Evolutionary conservation across 2,888 invertebrate genomes (phyloP).

Genomic region (Romanomermis culicivorax): DNA sequence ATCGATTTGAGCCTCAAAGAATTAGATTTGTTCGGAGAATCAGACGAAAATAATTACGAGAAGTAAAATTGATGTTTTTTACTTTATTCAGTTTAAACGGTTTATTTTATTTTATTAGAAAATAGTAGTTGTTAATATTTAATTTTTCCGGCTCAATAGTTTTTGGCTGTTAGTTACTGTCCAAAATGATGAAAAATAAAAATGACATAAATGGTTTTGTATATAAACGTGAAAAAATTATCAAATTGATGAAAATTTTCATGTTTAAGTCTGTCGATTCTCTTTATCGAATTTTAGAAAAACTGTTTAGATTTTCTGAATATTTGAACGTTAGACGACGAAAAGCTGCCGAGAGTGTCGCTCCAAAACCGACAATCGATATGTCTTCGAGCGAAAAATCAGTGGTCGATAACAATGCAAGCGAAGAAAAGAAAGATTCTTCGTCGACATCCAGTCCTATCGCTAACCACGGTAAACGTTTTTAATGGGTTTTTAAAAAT

Average conservation of each 20-base stretch:
- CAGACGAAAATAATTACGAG: slow-evolving; percentile 36
- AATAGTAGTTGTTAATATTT: too few species aligned
- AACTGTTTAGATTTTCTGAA: slow-evolving; percentile 11
- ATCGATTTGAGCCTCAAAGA: slow-evolving; percentile 45
- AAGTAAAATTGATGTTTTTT: slow-evolving; percentile 9
- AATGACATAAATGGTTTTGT: too few species aligned
- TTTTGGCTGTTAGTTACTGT: too few species aligned
- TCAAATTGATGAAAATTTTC: too few species aligned
- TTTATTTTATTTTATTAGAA: background rate
- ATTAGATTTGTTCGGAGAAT: slow-evolving; percentile 34
- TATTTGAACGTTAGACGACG: slow-evolving; percentile 5
- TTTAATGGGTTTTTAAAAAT: too few species aligned
- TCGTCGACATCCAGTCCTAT: background rate
- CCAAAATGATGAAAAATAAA: too few species aligned
- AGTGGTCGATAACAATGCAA: background rate
- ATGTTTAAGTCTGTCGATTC: too few species aligned
- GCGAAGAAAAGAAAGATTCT: background rate
- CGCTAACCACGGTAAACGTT: background rate
- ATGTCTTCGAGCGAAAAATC: background rate
- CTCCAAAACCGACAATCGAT: slow-evolving; percentile 8
- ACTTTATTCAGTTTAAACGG: background rate
- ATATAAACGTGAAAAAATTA: too few species aligned
- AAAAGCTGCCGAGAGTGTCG: slow-evolving; percentile 8
- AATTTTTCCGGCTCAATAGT: background rate
- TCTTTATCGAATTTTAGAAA: too few species aligned